phyloP scores from a whole-genome alignment of 2,113 vertebrate genomes.

The Aphelocoma coerulescens region DNA sequence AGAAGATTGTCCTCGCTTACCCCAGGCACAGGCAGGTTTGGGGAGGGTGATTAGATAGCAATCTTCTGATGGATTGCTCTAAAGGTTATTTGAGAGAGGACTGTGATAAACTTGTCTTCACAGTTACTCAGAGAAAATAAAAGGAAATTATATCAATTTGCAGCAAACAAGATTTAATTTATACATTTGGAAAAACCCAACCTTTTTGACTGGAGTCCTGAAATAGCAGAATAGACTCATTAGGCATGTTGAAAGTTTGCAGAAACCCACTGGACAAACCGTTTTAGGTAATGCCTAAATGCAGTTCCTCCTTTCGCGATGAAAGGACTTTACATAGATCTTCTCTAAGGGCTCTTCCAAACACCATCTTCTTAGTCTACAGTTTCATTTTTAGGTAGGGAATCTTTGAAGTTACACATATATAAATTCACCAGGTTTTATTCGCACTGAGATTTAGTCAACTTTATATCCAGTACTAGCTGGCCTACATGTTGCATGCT shows the following conservation, averaged over 20 bases:
- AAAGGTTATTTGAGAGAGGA: neutral
- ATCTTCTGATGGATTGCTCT: neutral
- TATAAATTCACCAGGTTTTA: neutral
- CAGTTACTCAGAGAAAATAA: neutral
- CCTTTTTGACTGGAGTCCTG: neutral
- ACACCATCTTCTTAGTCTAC: neutral
- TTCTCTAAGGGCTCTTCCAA: neutral
- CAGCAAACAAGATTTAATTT: neutral
- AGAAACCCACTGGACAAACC: neutral
- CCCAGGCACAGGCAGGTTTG: neutral
- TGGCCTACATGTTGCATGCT: neutral
- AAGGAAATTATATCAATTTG: neutral
- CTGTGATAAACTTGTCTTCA: neutral
- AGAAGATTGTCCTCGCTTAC: neutral
- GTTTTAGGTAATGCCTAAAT: neutral
- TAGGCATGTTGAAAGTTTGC: neutral
- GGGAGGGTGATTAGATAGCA: neutral
- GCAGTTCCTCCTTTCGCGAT: rapidly evolving
- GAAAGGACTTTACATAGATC: neutral
- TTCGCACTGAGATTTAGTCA: neutral
- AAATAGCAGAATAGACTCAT: neutral
- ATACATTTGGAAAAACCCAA: rapidly evolving
- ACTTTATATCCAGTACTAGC: neutral
- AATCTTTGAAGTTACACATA: neutral
- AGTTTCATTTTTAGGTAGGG: neutral